Conservation (phyloP, 2,888 invertebrate species). For the Ochropacha duplaris region DNA sequence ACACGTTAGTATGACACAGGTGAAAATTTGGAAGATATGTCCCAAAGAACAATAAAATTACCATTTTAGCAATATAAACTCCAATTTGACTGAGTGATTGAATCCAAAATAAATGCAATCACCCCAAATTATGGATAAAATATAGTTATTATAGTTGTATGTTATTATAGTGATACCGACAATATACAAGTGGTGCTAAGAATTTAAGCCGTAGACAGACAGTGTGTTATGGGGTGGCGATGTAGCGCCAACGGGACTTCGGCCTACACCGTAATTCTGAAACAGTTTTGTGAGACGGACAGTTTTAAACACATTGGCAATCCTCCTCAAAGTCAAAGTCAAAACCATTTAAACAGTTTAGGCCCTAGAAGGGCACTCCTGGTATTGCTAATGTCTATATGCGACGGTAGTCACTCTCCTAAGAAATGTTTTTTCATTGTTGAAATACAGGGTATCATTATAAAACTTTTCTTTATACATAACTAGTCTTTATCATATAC, state of each 20-base stretch:
- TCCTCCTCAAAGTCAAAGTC: too few relatives aligned
- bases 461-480: too few relatives aligned
- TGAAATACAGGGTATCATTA: too few relatives aligned
- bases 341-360: too few relatives aligned
- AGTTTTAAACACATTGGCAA: too few relatives aligned
- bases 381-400: too few relatives aligned
- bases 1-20: constrained; percentile 76
- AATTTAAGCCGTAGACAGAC: neutral
- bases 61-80: constrained; percentile 17
- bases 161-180: constrained; percentile 6
- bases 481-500: too few relatives aligned
- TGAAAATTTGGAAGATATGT: constrained; percentile 20
- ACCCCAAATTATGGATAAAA: constrained; percentile 14
- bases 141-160: constrained; percentile 8
- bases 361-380: too few relatives aligned
- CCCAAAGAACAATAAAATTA: constrained; percentile 41
- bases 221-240: neutral
- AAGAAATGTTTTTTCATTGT: too few relatives aligned
- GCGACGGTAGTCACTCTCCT: too few relatives aligned
- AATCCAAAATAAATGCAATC: constrained; percentile 16
- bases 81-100: constrained; percentile 11
- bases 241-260: neutral
- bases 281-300: too few relatives aligned
- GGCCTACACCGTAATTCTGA: neutral
- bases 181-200: constrained; percentile 33